Conservation (phyloP, 2,888 invertebrate species). For the Mimachlamys varia region DNA sequence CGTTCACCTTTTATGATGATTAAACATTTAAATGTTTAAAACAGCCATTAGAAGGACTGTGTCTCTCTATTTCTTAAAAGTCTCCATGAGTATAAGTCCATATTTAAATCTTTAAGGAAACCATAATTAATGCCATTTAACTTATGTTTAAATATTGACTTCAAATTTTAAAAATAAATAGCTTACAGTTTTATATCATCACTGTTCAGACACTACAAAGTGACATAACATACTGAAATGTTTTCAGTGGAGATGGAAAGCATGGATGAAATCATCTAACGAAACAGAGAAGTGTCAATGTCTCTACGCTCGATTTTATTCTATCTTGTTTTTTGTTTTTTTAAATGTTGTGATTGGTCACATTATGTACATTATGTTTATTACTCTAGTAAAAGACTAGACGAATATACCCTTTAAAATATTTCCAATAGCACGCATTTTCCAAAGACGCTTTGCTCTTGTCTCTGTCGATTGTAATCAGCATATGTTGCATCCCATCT, state of each 20-base stretch:
- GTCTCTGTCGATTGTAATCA: neutral
- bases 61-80: neutral
- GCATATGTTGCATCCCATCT: slow-evolving; percentile 25
- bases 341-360: neutral
- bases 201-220: too few relatives aligned
- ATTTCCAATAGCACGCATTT: neutral
- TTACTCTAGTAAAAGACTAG: too few relatives aligned
- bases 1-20: slow-evolving; percentile 25
- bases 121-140: slow-evolving; percentile 15
- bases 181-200: neutral
- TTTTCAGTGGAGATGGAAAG: neutral
- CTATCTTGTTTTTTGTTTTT: neutral
- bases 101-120: neutral
- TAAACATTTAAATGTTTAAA: neutral
- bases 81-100: neutral
- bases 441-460: neutral
- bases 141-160: neutral
- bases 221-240: neutral
- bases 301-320: neutral
- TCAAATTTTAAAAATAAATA: neutral
- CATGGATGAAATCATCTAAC: neutral
- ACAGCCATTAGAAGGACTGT: neutral
- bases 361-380: neutral
- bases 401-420: neutral
- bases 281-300: too few relatives aligned